A percentile compares a stretch with the other conserved stretches of the same genome.
Conservation (phyloP, 1,140 invertebrate species). For the Lepidotrigona ventralis region DNA sequence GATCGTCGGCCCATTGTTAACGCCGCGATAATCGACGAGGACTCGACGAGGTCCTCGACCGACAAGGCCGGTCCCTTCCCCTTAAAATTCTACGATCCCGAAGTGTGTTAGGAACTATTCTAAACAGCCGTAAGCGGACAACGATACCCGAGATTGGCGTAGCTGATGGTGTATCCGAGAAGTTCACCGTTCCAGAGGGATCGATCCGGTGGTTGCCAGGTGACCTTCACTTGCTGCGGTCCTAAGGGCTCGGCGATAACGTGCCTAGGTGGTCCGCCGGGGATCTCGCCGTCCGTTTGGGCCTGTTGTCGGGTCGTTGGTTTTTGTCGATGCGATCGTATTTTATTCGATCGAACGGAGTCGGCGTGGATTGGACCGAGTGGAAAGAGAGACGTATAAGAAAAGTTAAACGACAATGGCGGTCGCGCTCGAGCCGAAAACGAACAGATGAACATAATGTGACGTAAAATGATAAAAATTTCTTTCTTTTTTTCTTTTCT, state of each 20-base stretch:
- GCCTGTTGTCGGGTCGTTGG: constrained; percentile 62
- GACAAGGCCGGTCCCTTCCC: neutral
- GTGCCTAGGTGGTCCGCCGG: constrained; percentile 81
- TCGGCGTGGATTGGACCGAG: neutral
- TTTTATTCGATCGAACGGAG: neutral
- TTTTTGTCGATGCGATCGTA: neutral
- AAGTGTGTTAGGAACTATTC: constrained; percentile 45
- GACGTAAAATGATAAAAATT: constrained; percentile 20
- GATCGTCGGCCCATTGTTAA: constrained; percentile 26
- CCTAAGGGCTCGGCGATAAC: constrained; percentile 81
- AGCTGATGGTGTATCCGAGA: constrained; percentile 84
- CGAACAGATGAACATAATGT: constrained; percentile 24
- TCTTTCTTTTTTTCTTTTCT: neutral
- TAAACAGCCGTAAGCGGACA: constrained; percentile 56
- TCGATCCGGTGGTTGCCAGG: constrained; percentile 82
- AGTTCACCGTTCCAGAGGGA: constrained; percentile 83
- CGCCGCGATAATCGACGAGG: constrained; percentile 6
- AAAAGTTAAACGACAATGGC: neutral
- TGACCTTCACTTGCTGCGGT: constrained; percentile 82
- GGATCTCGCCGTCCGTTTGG: constrained; percentile 84
- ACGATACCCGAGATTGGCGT: constrained; percentile 78
- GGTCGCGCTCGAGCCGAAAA: neutral
- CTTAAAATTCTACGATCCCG: constrained; percentile 25
- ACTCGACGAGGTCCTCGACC: constrained; percentile 4
- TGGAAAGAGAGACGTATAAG: neutral